Base-by-base conservation (phyloP, 1,140 invertebrate genomes). In the Drosophila trapezifrons region DNA sequence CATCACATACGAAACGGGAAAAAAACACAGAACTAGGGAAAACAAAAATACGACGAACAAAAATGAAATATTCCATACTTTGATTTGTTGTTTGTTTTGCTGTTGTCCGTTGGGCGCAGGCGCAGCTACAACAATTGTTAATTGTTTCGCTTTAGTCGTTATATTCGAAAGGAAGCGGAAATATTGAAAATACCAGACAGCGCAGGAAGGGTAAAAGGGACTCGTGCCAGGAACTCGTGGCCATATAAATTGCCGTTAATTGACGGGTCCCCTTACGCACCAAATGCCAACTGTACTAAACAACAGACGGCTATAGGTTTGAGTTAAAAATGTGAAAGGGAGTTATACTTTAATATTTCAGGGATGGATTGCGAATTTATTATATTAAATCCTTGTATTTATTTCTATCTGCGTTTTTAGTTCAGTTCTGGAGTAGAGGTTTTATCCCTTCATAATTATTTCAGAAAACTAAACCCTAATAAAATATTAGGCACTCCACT, bases 241-340 rank as follows among this genome's bases (percentile, higher is more conserved):
- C 66, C 62, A 86, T 86, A 86, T 86, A 86, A 86, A 86, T 87
- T 83, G 83, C 27, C 60, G 83, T 87, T 86, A 86, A 86, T 86
- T 86, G 82, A 87, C 78, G 79, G 82, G 69, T 78, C 46, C 32
- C 29, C 52, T 76, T 67, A 38, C 20, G 38, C n/a, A n/a, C 20
- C n/a, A 46, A 70, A 56, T 29, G 49, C 22, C 25, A 57, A 71
- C 69, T 71, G 69, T 71, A 71, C 67, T 20, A 6, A 62, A 45
- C 2, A 29, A 13, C 8, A 3, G 17, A 10, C 17, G n/a, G 1
- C 4, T 9, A 27, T 1, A 10, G 8, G 2, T 52, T 54, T 22
- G 10, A 0, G 25, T 54, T 51, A 12, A n/a, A 35, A 22, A 29
- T 3, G 15, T 2, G 29, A 5, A 59, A 10, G 29, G 29, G 17